Base-by-base conservation (phyloP, 2,113 vertebrate species). In the Pristiophorus japonicus region DNA sequence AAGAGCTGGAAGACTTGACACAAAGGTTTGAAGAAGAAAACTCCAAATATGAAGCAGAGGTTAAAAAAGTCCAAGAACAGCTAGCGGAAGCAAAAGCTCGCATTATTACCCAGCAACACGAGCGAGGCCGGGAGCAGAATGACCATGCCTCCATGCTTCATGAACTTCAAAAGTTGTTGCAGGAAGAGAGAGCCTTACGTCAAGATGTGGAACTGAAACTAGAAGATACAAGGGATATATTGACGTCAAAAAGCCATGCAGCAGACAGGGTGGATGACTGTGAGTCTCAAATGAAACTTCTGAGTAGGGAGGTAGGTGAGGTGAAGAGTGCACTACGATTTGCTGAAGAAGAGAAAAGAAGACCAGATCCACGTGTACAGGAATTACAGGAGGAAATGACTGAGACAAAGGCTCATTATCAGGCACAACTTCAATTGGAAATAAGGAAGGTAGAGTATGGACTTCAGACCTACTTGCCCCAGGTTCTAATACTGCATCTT, bases 111-210 rank as follows among this genome's bases (percentile, higher is more conserved):
- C 99, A 99, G 96, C 99, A 99, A 97, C 99, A 98, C 0, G 99
- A 99, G 96, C 96, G 99, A 0, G 98, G 98, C 38, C 98, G 97
- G 92, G 99, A 99, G 96, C 98, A 99, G 96, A 96, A 97, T 0
- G 98, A 99, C 97, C 99, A 99, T 14, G 98, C 97, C 0, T 96
- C 98, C 51, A 99, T 99, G 99, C 97, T 99, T 14, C 96, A 98
- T 0, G 99, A 99, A 97, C 98, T 99, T 4, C 99, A 99, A 97
- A 97, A 97, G 90, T 97, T 99, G 95, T 97, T 99, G 95, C 98
- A 98, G 97, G 97, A 97, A 75, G 99, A 98, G 96, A 96, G 98
- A 95, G 97, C 97, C 14, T 95, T 96, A 95, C 97, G 98, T 0
- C 98, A 98, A 96, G 98, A 98, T 0, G 97, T 96, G 0, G 99